Evolutionary conservation across 2,888 invertebrate species (phyloP), one percentile per base, ranked within the genome.

Genomic region (Drosophila affinis): DNA sequence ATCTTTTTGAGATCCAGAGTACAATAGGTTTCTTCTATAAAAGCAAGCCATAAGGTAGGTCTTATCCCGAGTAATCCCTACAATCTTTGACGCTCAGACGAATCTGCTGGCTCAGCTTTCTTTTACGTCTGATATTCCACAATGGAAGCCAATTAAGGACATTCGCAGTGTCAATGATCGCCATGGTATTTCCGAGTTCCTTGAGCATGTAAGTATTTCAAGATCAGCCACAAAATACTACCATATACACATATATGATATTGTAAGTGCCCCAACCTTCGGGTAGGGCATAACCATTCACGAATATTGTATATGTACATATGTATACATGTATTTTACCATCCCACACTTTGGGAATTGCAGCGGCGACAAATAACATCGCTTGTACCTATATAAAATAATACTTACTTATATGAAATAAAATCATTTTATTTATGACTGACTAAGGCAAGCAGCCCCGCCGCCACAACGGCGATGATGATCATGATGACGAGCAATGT

Each of bases 381-480:
- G 52, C 57, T 47, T 27, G 67, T 64, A 60, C 62, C 62, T 72
- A 69, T 77, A 69, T 62, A 71, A 75, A 75, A 69, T 72, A 75
- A 67, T 75, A 71, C 64, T 63, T 75, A 71, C 64, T 63, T 75
- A 69, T 56, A 65, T 71, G 68, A 69, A 72, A 80, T 73, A 72
- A 78, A 77, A 85, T 77, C 55, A 82, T 85, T 85, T 80, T 84
- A 82, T 85, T 87, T 85, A 87, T 76, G 87, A 84, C 76, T 77
- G 74, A 64, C 83, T 72, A 71, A 71, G 64, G 67, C 67, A 46
- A 39, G 39, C 39, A 2, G 39, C 39, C 39, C 39, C 39, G 39
- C 39, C 7, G 39, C 57, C 45, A 34, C 56, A 34, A 29, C 56
- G 27, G 56, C 56, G 70, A 57, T 62, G 70, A 57, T 62, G 75